Evolutionary conservation across 1,140 invertebrate species (phyloP), one percentile per base, ranked within the genome.

Genomic region (Physella acuta): DNA sequence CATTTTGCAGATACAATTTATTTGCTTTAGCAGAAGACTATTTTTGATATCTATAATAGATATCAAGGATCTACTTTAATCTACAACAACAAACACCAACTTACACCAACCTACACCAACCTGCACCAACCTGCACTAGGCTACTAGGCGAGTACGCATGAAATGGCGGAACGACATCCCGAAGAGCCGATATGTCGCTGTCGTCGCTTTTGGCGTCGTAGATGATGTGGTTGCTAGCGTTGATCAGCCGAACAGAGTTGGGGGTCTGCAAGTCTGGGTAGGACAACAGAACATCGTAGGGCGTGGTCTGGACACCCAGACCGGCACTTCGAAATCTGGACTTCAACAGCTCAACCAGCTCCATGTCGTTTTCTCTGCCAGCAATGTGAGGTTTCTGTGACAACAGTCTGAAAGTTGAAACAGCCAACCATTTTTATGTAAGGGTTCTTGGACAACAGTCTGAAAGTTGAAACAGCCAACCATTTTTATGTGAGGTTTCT

Each of bases 281-380:
- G 0, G 83, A 85, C 63, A 85, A 58, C 1, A 83, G 72, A 16
- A 84, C 78, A 20, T 79, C 71, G 64, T 84, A 85, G 3, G 81
- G 77, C 3, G 77, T 73, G 34, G 76, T 56, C 30, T 75, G 76
- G 8, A 78, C 78, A 20, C 80, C 75, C 28, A 82, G 61, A 34
- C 80, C 79, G n/a, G 33, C 56, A 0, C 73, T 44, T 62, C 66
- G 62, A 78, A 82, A 83, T 36, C 72, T 72, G 2, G 69, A 53
- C 55, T 75, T 70, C 1, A 85, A 44, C 28, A 79, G 49, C 28
- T 76, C 60, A 0, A 79, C 82, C 30, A 76, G 73, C 4, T 71
- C 70, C 28, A 73, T 49, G 63, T 81, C 81, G 3, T 56, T 73
- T 11, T 68, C 16, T 8, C 78, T 77, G 0, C 83, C 83, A 3